Evolutionary conservation across 2,797 vertebrate genomes (phyloP).

Genomic region (Lacerta viridis): DNA sequence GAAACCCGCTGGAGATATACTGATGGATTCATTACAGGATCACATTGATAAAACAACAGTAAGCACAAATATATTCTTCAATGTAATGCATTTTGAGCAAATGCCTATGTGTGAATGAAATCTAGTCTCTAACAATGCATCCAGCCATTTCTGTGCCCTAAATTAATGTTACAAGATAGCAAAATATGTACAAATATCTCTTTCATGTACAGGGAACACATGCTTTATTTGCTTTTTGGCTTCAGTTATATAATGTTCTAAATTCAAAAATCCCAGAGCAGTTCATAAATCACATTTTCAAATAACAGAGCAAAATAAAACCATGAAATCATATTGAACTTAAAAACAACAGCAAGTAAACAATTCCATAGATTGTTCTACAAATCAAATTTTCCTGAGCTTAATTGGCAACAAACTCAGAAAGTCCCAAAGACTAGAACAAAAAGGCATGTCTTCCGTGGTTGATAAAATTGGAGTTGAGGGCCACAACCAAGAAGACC

Average conservation of each 20-base stretch:
- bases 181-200: not conserved
- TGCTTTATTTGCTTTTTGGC: not conserved
- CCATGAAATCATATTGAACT: too few species aligned
- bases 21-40: constrained; percentile 95
- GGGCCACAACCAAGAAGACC: too few species aligned
- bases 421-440: too few species aligned
- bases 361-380: too few species aligned
- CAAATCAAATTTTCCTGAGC: too few species aligned
- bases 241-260: not conserved
- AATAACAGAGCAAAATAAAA: too few species aligned
- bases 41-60: constrained; percentile 93
- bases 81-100: not conserved
- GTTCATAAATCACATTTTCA: too few species aligned
- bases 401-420: too few species aligned
- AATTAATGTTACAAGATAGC: not conserved
- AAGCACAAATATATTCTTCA: constrained; percentile 66
- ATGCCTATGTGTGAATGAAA: not conserved
- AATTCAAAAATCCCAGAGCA: too few species aligned
- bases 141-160: not conserved
- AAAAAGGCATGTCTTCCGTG: too few species aligned
- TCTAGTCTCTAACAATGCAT: not conserved
- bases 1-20: constrained; percentile 94
- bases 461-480: too few species aligned
- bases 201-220: not conserved
- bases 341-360: too few species aligned